A percentile compares a stretch with the other conserved stretches of the same genome.
Conservation (phyloP, 2,888 invertebrate genomes). For the Vannuccia rotundouncinata region DNA sequence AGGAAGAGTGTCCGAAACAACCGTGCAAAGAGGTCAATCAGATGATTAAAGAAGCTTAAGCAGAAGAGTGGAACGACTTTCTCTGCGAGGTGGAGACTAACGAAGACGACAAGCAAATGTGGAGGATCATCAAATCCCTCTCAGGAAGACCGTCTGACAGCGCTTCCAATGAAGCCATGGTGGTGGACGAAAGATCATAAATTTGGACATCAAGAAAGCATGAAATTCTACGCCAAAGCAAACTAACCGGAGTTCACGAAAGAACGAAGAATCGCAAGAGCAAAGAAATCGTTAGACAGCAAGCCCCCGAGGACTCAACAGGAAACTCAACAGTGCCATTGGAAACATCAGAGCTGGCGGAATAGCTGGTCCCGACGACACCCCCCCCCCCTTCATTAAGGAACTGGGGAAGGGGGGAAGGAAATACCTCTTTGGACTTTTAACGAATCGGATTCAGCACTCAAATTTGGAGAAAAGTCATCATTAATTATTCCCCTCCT, state of each 20-base stretch:
- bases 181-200: not conserved
- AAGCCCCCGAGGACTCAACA: not conserved
- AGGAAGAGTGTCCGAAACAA: not conserved
- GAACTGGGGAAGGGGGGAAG: not conserved
- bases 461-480: not conserved
- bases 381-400: not conserved
- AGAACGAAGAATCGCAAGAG: not conserved
- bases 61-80: constrained; percentile 9
- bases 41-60: not conserved
- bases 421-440: not conserved
- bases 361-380: constrained; percentile 9
- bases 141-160: not conserved
- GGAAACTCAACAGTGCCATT: not conserved
- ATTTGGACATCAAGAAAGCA: not conserved
- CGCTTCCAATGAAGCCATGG: constrained; percentile 1
- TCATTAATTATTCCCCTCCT: constrained; percentile 6
- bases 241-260: not conserved
- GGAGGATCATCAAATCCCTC: constrained; percentile 5
- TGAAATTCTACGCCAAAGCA: constrained; percentile 13
- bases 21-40: not conserved
- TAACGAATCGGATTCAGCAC: not conserved
- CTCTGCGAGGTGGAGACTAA: not conserved
- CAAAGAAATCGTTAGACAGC: not conserved
- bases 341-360: constrained; percentile 6
- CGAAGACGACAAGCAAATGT: not conserved